phyloP scores from a whole-genome alignment of 2,888 invertebrate genomes.

The Philereme transversata region DNA sequence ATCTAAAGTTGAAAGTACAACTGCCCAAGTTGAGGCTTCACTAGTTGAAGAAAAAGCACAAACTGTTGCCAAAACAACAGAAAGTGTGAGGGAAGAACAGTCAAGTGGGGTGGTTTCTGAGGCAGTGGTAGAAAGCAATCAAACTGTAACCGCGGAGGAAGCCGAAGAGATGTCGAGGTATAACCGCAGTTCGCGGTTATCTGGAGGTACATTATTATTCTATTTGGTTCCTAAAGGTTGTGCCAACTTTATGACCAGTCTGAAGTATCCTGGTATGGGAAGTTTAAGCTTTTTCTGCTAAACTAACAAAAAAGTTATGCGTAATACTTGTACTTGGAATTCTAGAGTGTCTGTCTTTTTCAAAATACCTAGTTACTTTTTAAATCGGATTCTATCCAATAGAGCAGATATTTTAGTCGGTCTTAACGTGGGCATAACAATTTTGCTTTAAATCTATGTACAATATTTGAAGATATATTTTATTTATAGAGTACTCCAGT shows the following conservation, averaged over 20 bases:
- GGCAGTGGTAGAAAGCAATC: slow-evolving; percentile 53
- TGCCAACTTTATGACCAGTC: background rate
- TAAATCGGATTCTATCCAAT: too few relatives aligned
- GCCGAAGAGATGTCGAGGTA: slow-evolving; percentile 83
- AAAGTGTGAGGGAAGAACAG: slow-evolving; percentile 45
- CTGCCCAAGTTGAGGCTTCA: slow-evolving; percentile 15
- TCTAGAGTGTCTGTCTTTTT: too few relatives aligned
- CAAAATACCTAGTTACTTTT: too few relatives aligned
- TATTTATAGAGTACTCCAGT: slow-evolving; percentile 68
- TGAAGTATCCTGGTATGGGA: background rate
- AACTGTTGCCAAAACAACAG: slow-evolving; percentile 38
- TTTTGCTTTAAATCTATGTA: background rate
- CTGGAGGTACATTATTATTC: slow-evolving; percentile 79
- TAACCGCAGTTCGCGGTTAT: slow-evolving; percentile 85
- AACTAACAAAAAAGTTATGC: too few relatives aligned
- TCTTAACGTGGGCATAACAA: background rate
- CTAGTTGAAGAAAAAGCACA: slow-evolving; percentile 23
- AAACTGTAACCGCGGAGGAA: slow-evolving; percentile 73
- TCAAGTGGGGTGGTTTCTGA: slow-evolving; percentile 45
- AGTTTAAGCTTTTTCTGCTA: too few relatives aligned
- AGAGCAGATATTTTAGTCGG: background rate
- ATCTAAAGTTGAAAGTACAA: slow-evolving; percentile 41
- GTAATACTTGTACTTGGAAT: too few relatives aligned
- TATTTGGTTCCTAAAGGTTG: background rate
- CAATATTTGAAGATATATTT: slow-evolving; percentile 6